Percentiles rank a stretch among this genome's conserved stretches.
Evolutionary conservation across 2,888 invertebrate species (phyloP).

Genomic region (Poecilobothrus nobilitatus): DNA sequence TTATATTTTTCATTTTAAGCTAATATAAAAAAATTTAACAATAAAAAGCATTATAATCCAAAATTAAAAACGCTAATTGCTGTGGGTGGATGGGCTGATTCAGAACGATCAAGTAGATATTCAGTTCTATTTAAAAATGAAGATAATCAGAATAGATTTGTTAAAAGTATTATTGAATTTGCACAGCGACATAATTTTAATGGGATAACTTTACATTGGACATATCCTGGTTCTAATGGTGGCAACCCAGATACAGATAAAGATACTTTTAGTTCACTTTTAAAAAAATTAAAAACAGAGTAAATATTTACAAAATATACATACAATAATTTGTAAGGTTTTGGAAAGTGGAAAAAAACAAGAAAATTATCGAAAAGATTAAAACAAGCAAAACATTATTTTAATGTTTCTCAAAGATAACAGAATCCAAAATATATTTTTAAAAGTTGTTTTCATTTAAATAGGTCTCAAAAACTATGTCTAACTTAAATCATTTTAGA

Average conservation of each 20-base stretch:
- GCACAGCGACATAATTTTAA: conserved; percentile 63
- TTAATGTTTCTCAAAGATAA: too few relatives aligned
- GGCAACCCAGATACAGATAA: conserved; percentile 68
- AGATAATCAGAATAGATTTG: conserved; percentile 3
- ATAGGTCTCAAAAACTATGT: too few relatives aligned
- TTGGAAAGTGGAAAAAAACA: too few relatives aligned
- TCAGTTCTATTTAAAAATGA: background rate
- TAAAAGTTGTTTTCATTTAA: too few relatives aligned
- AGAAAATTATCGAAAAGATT: too few relatives aligned
- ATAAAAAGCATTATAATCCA: background rate
- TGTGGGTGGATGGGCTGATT: background rate
- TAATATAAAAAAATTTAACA: conserved; percentile 7
- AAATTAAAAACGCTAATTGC: background rate
- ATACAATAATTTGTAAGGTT: too few relatives aligned
- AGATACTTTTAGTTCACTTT: conserved; percentile 37
- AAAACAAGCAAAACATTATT: too few relatives aligned
- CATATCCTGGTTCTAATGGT: conserved; percentile 71
- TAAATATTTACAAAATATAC: background rate
- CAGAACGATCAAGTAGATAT: background rate
- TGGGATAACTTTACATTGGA: conserved; percentile 74
- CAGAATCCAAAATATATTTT: too few relatives aligned
- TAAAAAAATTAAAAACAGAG: conserved; percentile 32
- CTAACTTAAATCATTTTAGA: too few relatives aligned
- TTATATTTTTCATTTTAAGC: background rate
- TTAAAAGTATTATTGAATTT: conserved; percentile 48